Base-by-base conservation (phyloP, 2,113 vertebrate species). In the Pelusios castaneus region DNA sequence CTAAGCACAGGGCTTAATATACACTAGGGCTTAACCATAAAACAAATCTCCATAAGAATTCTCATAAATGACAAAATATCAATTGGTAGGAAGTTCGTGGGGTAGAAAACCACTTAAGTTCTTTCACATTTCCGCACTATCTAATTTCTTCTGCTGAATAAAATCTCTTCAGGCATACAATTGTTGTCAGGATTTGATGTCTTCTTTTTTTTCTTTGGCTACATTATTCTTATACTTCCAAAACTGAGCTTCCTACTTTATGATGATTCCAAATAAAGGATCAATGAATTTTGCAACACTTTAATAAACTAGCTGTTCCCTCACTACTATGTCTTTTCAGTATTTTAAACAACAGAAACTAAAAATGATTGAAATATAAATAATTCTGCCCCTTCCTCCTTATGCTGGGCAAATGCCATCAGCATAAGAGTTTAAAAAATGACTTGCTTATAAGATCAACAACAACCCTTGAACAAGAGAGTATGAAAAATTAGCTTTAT, bases 361-460 rank as follows among this genome's bases (percentile, higher is more conserved):
- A 94, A 73, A 49, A 70, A 16, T 43, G 73, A 63, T 1, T 19
- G 10, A 79, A 85, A 55, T 21, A 31, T 88, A 47, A 55, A 82
- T 91, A 91, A 85, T 80, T 81, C 94, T 88, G 92, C 52, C 51
- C 85, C 38, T 94, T 81, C 94, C 55, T 43, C 16, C 81, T 92
- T 34, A 85, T 41, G 14, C 17, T 79, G 91, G 80, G 34, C n/a
- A 80, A 54, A 17, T n/a, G 87, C 27, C 45, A 90, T 91, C 60
- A 77, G 10, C 24, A 45, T 79, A 80, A 0, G 2, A 49, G 6
- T 60, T 41, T 78, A 84, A 89, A 89, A 56, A 84, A 34, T 45
- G 45, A 79, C 43, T 45, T 94, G 90, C 82, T 75, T 93, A 52
- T 67, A 56, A 83, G 6, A 93, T 60, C 75, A 86, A 81, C 89